These are phyloP conservation scores for Ochlodes sylvanus DNA, from an alignment of 2,888 invertebrate genomes.

Conservation along the genomic window DNA sequence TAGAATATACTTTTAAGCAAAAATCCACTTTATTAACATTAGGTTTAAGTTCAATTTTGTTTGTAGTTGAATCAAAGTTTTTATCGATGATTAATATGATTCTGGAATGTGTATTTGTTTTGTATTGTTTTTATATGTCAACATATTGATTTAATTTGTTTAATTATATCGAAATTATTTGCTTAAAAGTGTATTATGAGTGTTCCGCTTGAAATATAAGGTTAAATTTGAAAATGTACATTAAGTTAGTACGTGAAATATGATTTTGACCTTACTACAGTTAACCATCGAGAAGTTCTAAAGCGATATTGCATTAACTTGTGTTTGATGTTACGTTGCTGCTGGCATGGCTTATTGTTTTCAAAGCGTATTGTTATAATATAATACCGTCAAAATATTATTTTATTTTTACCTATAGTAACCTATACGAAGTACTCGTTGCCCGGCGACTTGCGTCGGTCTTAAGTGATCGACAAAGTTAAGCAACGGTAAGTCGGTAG, in stretches of 20 bases:
- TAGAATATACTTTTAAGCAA: slow-evolving; percentile 26
- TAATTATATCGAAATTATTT: not conserved
- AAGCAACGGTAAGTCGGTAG: too few relatives aligned
- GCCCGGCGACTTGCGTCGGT: too few relatives aligned
- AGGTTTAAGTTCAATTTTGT: slow-evolving; percentile 18
- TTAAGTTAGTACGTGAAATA: not conserved
- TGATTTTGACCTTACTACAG: not conserved
- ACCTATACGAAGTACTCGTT: too few relatives aligned
- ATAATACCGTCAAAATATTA: too few relatives aligned
- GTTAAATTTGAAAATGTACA: not conserved
- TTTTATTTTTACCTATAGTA: too few relatives aligned
- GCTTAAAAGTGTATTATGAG: slow-evolving; percentile 14
- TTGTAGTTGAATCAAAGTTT: not conserved
- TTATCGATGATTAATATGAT: not conserved
- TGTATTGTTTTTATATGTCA: not conserved
- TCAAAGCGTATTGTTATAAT: too few relatives aligned
- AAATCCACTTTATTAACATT: not conserved
- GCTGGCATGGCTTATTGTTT: too few relatives aligned
- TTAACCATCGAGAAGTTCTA: not conserved
- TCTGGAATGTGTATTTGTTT: not conserved
- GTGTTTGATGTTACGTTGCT: too few relatives aligned
- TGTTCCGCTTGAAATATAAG: slow-evolving; percentile 4
- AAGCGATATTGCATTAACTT: not conserved
- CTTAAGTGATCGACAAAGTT: too few relatives aligned
- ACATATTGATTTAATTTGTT: too few relatives aligned